Percentiles rank a stretch among this genome's conserved stretches.
These are phyloP conservation scores for Siderastrea radians DNA, from an alignment of 92 coral and sea anemone genomes.

Conservation along the genomic window DNA sequence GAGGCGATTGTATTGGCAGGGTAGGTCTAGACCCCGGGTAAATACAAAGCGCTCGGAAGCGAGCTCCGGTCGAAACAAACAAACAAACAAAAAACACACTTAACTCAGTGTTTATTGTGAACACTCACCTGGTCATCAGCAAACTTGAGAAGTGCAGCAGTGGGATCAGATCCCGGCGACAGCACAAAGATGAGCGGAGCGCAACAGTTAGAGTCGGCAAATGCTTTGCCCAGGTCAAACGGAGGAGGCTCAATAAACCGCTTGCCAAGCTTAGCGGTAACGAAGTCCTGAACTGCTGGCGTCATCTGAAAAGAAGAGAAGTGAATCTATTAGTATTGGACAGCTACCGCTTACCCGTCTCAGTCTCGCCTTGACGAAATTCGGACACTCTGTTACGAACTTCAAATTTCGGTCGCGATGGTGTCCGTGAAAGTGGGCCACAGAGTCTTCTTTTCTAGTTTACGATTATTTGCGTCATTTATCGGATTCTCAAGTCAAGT, in stretches of 20 bases:
- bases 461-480: too few species aligned
- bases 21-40: too few species aligned
- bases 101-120: not conserved
- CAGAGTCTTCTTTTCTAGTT: too few species aligned
- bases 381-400: too few species aligned
- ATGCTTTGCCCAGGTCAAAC: constrained; percentile 97
- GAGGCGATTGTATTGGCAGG: too few species aligned
- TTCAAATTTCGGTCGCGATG: too few species aligned
- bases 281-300: constrained; percentile 97
- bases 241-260: constrained; percentile 98
- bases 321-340: not conserved
- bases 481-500: too few species aligned
- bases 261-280: constrained; percentile 91
- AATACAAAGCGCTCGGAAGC: too few species aligned
- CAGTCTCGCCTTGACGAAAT: too few species aligned
- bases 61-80: too few species aligned
- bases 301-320: constrained; percentile 76
- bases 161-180: constrained; percentile 99
- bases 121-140: constrained; percentile 96
- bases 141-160: constrained; percentile 97
- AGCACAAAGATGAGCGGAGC: constrained; percentile 97
- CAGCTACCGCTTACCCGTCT: not conserved
- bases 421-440: too few species aligned
- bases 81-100: too few species aligned
- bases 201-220: constrained; percentile 95